A percentile compares a stretch with the other conserved stretches of the same genome.
Conservation (phyloP, 2,888 invertebrate genomes). For the Sinohyriopsis cumingii region DNA sequence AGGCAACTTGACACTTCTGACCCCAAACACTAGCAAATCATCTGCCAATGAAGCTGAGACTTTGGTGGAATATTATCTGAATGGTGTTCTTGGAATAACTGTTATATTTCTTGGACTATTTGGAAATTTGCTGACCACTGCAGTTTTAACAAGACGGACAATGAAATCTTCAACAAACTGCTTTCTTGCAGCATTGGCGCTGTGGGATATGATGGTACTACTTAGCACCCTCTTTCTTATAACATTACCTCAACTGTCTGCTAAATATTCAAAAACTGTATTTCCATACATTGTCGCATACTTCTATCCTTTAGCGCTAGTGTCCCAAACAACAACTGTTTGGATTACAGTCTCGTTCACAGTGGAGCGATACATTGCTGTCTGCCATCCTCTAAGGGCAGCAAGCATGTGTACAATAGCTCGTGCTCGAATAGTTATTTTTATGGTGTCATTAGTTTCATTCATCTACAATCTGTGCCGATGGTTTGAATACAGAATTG, state of each 20-base stretch:
- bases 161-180: conserved; percentile 84
- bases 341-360: conserved; percentile 83
- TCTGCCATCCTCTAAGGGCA: conserved; percentile 83
- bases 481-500: conserved; percentile 73
- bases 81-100: conserved; percentile 59
- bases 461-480: conserved; percentile 88
- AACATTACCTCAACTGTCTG: conserved; percentile 54
- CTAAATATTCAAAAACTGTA: conserved; percentile 41
- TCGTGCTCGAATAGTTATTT: conserved; percentile 87
- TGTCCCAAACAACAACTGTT: conserved; percentile 93
- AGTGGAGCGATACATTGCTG: conserved; percentile 92
- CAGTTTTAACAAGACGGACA: conserved; percentile 77
- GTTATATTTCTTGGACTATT: conserved; percentile 78
- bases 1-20: too few relatives aligned
- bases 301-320: conserved; percentile 83
- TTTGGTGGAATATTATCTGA: conserved; percentile 44
- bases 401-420: conserved; percentile 92
- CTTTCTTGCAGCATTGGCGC: conserved; percentile 67
- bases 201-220: conserved; percentile 69
- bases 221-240: conserved; percentile 63
- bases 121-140: conserved; percentile 78
- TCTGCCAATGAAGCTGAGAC: neutral
- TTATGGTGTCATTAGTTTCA: conserved; percentile 86
- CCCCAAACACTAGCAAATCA: too few relatives aligned
- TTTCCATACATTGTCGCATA: conserved; percentile 66